phyloP scores from a whole-genome alignment of 1,140 invertebrate genomes.

The Drosophila pachea region DNA sequence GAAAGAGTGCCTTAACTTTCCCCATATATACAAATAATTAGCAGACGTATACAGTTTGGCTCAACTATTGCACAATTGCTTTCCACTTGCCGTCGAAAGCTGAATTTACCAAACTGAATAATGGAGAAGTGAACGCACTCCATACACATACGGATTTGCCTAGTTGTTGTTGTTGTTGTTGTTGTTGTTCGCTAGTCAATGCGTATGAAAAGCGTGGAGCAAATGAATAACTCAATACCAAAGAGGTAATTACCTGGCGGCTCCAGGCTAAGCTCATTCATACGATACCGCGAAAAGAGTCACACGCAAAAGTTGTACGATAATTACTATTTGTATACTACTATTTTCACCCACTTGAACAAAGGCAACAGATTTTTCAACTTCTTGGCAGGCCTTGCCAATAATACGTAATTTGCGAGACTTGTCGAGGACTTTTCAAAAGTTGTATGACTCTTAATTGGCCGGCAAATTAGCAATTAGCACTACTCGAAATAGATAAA shows the following conservation, averaged over 20 bases:
- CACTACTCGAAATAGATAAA: no score
- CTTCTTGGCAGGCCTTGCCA: no score
- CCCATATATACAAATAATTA: no score
- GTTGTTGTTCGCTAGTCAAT: slow-evolving; percentile 23
- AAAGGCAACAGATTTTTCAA: no score
- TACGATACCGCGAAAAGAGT: background rate
- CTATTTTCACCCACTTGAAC: no score
- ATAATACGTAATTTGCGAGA: no score
- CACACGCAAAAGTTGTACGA: slow-evolving; percentile 26
- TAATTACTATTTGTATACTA: no score
- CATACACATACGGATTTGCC: slow-evolving; percentile 36
- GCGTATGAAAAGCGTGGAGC: slow-evolving; percentile 33
- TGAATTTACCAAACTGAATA: slow-evolving; percentile 46
- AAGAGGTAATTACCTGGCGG: background rate
- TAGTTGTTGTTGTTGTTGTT: background rate
- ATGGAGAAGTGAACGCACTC: slow-evolving; percentile 61
- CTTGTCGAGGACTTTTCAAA: no score
- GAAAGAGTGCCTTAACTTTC: no score
- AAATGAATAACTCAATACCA: slow-evolving; percentile 14
- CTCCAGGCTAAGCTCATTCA: no score
- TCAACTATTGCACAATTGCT: background rate
- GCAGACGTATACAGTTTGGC: background rate
- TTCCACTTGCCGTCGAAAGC: slow-evolving; percentile 18
- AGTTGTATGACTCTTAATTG: no score
- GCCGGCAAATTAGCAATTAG: no score